Evolutionary conservation across 2,888 invertebrate genomes (phyloP).

Genomic region (Tyria jacobaeae): DNA sequence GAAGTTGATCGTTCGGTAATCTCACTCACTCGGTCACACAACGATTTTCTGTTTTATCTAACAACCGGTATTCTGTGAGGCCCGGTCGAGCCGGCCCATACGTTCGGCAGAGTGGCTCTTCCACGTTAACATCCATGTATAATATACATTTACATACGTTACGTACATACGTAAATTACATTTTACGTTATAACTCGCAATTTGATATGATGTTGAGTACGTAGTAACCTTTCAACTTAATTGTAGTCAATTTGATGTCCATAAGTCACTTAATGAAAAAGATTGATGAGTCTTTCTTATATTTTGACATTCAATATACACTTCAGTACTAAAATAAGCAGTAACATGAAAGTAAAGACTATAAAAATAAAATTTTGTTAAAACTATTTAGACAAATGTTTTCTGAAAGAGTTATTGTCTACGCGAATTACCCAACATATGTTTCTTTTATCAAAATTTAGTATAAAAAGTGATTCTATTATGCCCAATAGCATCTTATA

Average conservation of each 20-base stretch:
- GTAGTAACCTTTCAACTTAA: no score
- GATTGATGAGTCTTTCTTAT: background rate
- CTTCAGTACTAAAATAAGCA: background rate
- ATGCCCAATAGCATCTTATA: conserved; percentile 12
- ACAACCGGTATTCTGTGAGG: no score
- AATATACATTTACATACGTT: no score
- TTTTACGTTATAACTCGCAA: no score
- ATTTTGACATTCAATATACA: background rate
- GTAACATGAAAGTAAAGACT: background rate
- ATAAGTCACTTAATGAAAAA: background rate
- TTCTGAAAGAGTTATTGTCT: conserved; percentile 31
- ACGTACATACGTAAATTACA: no score
- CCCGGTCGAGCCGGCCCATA: no score
- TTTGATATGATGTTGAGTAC: no score
- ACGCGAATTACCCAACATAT: conserved; percentile 27
- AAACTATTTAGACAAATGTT: conserved; percentile 25
- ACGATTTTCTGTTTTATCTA: no score
- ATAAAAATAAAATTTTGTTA: conserved; percentile 1
- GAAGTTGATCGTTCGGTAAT: no score
- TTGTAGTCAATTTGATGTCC: background rate
- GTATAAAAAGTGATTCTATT: conserved; percentile 29
- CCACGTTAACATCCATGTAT: no score
- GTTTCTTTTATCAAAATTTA: conserved; percentile 32
- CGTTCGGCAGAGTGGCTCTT: no score
- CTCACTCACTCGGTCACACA: no score